Evolutionary conservation across 2,888 invertebrate genomes (phyloP), one percentile per base, ranked within the genome.

Genomic region (Agonopterix heracliana): DNA sequence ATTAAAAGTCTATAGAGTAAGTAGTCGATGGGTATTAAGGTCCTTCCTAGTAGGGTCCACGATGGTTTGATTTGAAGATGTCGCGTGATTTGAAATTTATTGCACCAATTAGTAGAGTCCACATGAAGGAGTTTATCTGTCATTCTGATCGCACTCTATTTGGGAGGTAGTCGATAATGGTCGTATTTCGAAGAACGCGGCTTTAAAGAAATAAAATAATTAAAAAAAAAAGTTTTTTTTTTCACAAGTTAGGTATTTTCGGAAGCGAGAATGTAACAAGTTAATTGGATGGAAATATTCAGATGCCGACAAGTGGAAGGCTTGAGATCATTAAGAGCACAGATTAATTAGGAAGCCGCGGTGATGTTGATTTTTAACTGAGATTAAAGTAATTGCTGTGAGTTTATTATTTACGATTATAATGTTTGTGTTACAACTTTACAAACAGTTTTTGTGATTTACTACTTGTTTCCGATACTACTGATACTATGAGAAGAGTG

Each of bases 91-190:
- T 68, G 64, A 74, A 83, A 88, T 88, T 87, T 88, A 88, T 87
- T 84, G 77, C 81, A 69, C 85, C 86, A 88, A 88, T 88, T 88
- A 88, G 88, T 84, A 77, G 78, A 67, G 79, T 68, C 83, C 73
- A 76, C 80, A 73, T 78, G 83, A 79, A 83, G 66, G 81, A 71
- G 78, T 72, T 82, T 85, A 86, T 86, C 86, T 63, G 43, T 52
- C 56, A 66, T 64, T 68, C 74, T 63, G 68, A 87, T 86, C 88
- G 66, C 73, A 62, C 74, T 79, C 86, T 85, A 86, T 87, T 87
- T 87, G 87, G 87, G 88, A 81, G 88, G 86, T 86, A 85, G 75
- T 75, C 74, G 79, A 78, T 85, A 86, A 85, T 81, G 82, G 81
- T 63, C 75, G 74, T 75, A 77, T 80, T 87, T 87, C 86, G 77